These are phyloP conservation scores for human (Homo sapiens) DNA, from an alignment of 2,113 vertebrate species.

Conservation along the genomic window GRCh38 chr6:109511501-109512000, in stretches of 20 bases:
- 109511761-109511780: background rate
- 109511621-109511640: background rate
- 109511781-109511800: background rate
- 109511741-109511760: slow-evolving; percentile 2
- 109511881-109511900: slow-evolving; percentile 8
- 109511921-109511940: background rate
- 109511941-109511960: slow-evolving; percentile 5
- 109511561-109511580: background rate
- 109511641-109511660: background rate
- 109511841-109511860: slow-evolving; percentile 18
- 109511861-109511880: background rate
- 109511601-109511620: no score
- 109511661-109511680: background rate
- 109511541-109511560: background rate
- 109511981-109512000: no score
- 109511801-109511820: slow-evolving; percentile 12
- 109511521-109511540: background rate
- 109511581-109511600: background rate
- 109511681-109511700: no score
- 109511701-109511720: background rate
- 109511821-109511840: background rate
- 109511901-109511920: background rate
- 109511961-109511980: background rate
- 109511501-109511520: background rate
- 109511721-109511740: background rate